A percentile compares a stretch with the other conserved stretches of the same genome.
phyloP scores from a whole-genome alignment of 2,797 vertebrate species.

The Hephaestus fuliginosus region DNA sequence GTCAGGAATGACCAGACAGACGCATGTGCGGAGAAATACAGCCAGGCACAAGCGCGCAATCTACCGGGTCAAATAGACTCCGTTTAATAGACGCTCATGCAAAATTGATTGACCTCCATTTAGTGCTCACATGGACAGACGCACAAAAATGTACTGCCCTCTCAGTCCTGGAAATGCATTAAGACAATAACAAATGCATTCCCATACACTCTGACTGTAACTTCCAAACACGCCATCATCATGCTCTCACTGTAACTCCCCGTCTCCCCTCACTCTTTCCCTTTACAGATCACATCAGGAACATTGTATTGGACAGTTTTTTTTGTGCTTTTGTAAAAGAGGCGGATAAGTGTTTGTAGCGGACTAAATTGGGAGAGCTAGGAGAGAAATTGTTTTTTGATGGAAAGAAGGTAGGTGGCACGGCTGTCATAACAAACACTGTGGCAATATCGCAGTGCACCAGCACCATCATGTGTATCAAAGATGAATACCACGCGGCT shows the following conservation, averaged over 20 bases:
- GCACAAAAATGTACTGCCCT: conserved; percentile 11
- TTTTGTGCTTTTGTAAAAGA: conserved; percentile 53
- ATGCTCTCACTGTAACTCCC: conserved; percentile 13
- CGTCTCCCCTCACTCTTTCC: conserved; percentile 25
- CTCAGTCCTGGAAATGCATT: conserved; percentile 54
- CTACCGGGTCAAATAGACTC: conserved; percentile 44
- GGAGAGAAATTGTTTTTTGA: conserved; percentile 66
- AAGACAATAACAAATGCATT: conserved; percentile 34
- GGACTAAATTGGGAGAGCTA: conserved; percentile 65
- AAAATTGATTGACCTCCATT: conserved; percentile 73
- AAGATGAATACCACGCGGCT: conserved; percentile 47
- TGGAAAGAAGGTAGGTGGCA: conserved; percentile 65
- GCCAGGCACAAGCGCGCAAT: not conserved
- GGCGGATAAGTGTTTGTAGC: conserved; percentile 61
- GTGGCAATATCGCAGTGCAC: conserved; percentile 42
- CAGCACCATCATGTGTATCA: conserved; percentile 78
- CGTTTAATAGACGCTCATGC: conserved; percentile 68
- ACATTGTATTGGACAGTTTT: conserved; percentile 22
- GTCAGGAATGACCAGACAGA: not conserved
- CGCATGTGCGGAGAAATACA: not conserved
- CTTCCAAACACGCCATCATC: conserved; percentile 26
- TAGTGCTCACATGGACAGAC: conserved; percentile 50
- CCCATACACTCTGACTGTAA: conserved; percentile 21
- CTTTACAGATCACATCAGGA: conserved; percentile 64
- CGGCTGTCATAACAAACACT: conserved; percentile 43